Evolutionary conservation across 2,797 vertebrate species (phyloP), one percentile per base, ranked within the genome.

Genomic region (Lutjanus campechanus): DNA sequence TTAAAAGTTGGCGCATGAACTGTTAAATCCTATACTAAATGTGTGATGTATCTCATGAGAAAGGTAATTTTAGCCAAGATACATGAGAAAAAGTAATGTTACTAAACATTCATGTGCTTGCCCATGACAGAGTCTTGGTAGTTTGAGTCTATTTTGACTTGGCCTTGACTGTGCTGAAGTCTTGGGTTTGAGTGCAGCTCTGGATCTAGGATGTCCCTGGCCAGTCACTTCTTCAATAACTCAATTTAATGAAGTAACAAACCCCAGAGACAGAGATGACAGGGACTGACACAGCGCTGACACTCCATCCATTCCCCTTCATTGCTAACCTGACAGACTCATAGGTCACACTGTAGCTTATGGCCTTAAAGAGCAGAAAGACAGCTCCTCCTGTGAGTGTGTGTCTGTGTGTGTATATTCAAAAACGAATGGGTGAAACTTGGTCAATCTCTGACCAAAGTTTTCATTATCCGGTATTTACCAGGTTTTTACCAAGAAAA

Each of bases 181-280:
- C 22, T 69, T 70, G 11, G 60, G 43, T 44, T 68, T 53, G n/a
- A 53, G 58, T 53, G n/a, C 43, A 83, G 75, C 58, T 51, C 58
- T 49, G 44, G 25, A 65, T 64, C 59, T 7, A 19, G 40, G 22
- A 41, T 44, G 82, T 77, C 81, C 76, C 59, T 84, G 89, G 63
- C 36, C 55, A 9, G 64, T 76, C 79, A 77, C 73, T 46, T 55
- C 15, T 40, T 77, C 85, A 73, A 79, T 92, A 91, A 85, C 59
- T 91, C 85, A 29, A 8, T 87, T 77, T 89, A 91, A 93, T 85
- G 82, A 89, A 85, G 86, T 78, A 87, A 89, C 87, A 87, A 69
- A 86, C 77, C 78, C 55, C 72, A 1, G 69, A 79, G 88, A 88
- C 90, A 77, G 76, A 1, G 4, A 71, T 83, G 88, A 88, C 85